Base-by-base conservation (phyloP, 2,113 vertebrate genomes). In the Alethe castanea region DNA sequence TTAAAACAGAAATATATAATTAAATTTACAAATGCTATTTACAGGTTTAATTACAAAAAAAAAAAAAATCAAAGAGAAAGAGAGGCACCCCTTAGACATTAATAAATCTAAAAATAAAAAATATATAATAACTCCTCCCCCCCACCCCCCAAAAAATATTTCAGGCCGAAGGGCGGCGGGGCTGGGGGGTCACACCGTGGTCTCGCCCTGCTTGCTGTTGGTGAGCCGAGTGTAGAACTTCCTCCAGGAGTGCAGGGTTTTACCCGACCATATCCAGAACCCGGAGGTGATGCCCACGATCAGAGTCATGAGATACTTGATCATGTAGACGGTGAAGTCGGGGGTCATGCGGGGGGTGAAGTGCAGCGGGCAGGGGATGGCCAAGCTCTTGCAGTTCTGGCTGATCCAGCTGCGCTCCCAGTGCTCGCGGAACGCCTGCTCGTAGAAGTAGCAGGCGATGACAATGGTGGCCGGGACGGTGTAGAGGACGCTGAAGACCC, bases 241-340 rank as follows among this genome's bases (percentile, higher is more conserved):
- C 54, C 98, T 98, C 99, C 99, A 99, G 10, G 99, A 99, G 35
- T 99, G 99, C 92, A 99, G 98, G n/a, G 99, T 99, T 98, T 99
- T 99, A 44, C 99, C 99, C 3, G 99, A 99, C 99, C 99, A 99
- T 98, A 99, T 99, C 99, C 99, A 99, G 97, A 99, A 99, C 26
- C 99, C 99, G 1, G 99, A 99, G 72, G 99, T 99, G 98, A 99
- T 99, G 90, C 99, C 99, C 89, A 99, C 99, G 78, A 99, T 99
- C 94, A 99, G 99, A 33, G 99, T 99, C 99, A 99, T 99, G 97
- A 99, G 99, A 97, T 99, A 99, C 97, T 99, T 99, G 97, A 99
- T 99, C 99, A 99, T 99, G 98, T 99, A 99, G 97, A 99, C 99
- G 7, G 99, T 99, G 98, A 99, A 99, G 96, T 99, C 99, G 5